Conservation (phyloP, 2,797 vertebrate genomes). For the Microctenopoma steveboyesi region DNA sequence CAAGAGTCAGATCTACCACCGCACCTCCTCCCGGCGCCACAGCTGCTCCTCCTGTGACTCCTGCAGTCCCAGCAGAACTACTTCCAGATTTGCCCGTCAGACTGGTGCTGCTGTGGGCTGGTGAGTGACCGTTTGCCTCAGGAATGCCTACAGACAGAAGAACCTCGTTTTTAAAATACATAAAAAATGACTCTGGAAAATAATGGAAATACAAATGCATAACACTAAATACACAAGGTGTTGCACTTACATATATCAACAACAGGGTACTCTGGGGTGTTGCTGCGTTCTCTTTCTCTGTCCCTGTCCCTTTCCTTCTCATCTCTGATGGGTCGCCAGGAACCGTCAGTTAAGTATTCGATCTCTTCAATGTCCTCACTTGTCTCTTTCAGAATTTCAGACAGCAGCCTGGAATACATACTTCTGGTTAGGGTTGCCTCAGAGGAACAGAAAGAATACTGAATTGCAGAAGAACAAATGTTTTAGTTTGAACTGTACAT, state of each 20-base stretch:
- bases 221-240: not conserved
- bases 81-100: conserved; percentile 85
- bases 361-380: conserved; percentile 94
- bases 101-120: conserved; percentile 85
- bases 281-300: conserved; percentile 89
- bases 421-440: conserved; percentile 10
- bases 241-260: conserved; percentile 90
- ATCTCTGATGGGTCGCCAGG: conserved; percentile 94
- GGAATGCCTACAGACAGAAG: conserved; percentile 84
- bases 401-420: conserved; percentile 83
- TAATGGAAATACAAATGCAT: not conserved
- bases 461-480: not conserved
- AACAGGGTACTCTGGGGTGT: conserved; percentile 92
- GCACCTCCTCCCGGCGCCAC: conserved; percentile 77
- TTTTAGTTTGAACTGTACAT: not conserved
- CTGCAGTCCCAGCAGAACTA: conserved; percentile 65
- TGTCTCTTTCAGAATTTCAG: conserved; percentile 95
- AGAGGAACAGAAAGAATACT: not conserved
- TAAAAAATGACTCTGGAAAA: not conserved
- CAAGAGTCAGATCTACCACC: conserved; percentile 97
- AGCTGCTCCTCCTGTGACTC: conserved; percentile 73
- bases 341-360: conserved; percentile 95
- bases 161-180: not conserved
- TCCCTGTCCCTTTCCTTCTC: conserved; percentile 92
- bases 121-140: conserved; percentile 89